These are phyloP conservation scores for Rhegmatorhina hoffmannsi DNA, from an alignment of 2,113 vertebrate genomes.

Conservation along the genomic window DNA sequence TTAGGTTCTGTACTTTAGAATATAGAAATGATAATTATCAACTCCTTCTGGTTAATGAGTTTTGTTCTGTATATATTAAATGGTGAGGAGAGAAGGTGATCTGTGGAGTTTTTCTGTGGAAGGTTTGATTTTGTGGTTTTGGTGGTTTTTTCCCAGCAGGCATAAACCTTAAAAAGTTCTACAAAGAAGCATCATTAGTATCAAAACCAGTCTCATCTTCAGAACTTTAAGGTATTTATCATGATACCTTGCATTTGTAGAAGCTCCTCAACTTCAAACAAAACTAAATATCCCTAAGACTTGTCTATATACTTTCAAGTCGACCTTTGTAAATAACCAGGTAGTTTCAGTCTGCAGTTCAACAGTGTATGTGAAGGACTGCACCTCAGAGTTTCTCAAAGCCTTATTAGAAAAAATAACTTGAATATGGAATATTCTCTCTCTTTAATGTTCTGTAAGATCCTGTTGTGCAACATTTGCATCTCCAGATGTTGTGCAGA, in stretches of 20 bases:
- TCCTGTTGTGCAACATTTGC: slow-evolving; percentile 19
- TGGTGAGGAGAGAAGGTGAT: not conserved
- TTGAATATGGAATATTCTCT: not conserved
- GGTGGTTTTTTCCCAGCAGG: not conserved
- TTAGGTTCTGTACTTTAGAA: not conserved
- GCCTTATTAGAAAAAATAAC: not conserved
- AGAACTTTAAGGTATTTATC: not conserved
- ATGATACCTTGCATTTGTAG: not conserved
- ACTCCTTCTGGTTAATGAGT: not conserved
- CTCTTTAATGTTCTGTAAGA: not conserved
- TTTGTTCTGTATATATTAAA: not conserved
- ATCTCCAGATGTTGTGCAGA: slow-evolving; percentile 45
- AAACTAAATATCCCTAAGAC: not conserved
- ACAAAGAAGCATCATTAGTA: not conserved
- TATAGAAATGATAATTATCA: not conserved
- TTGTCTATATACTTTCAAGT: not conserved
- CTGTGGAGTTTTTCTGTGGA: not conserved
- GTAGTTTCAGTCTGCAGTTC: not conserved
- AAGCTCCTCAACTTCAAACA: not conserved
- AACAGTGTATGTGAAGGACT: not conserved
- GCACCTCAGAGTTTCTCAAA: not conserved
- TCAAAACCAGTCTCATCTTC: not conserved
- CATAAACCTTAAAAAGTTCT: not conserved
- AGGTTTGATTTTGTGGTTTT: not conserved
- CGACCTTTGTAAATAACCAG: not conserved